Evolutionary conservation across 2,113 vertebrate species (phyloP).

Genomic region (Nothoprocta perdicaria): DNA sequence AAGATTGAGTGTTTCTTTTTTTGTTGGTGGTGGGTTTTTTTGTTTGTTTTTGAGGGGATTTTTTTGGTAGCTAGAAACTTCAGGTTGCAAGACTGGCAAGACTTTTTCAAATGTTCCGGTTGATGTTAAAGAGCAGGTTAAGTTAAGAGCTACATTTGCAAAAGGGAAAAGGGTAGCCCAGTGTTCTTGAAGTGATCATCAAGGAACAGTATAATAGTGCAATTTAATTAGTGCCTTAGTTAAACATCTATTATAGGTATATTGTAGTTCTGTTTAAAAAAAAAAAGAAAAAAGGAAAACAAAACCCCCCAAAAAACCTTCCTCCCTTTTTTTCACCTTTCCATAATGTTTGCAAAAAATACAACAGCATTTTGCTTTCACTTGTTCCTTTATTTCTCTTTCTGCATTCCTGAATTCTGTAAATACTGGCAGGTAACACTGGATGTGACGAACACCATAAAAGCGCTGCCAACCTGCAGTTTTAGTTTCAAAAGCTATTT

Average conservation of each 20-base stretch:
- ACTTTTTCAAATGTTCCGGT: neutral
- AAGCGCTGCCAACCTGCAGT: neutral
- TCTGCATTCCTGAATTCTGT: neutral
- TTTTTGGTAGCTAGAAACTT: neutral
- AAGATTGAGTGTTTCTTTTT: neutral
- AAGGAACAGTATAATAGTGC: neutral
- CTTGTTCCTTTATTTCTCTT: neutral
- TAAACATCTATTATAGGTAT: neutral
- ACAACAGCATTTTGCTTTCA: neutral
- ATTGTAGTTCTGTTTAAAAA: neutral
- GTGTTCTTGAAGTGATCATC: neutral
- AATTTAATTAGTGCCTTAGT: neutral
- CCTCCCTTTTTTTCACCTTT: neutral
- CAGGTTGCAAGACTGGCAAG: neutral
- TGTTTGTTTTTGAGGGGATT: too few species aligned
- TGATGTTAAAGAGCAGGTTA: neutral
- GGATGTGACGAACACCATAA: neutral
- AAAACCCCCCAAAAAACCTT: neutral
- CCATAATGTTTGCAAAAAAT: neutral
- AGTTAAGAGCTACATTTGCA: neutral
- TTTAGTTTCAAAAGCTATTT: neutral
- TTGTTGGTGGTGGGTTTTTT: neutral
- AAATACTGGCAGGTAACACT: conserved; percentile 11
- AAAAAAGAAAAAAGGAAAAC: too few species aligned
- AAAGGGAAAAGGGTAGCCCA: neutral